Evolutionary conservation across 2,888 invertebrate genomes (phyloP).

Genomic region (Drosophila gaucha): DNA sequence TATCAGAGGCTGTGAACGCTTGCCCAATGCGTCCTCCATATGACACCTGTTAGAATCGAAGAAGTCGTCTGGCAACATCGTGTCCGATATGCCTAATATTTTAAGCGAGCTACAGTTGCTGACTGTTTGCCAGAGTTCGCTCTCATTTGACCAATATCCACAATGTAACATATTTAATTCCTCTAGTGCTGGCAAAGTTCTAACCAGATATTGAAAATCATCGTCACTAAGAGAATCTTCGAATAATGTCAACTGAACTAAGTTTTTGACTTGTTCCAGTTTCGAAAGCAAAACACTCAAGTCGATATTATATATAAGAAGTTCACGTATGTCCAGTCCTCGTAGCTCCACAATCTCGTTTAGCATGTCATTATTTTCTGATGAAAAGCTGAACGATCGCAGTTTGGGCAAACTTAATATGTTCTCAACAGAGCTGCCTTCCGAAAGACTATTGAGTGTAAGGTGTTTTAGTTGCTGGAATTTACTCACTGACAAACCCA

Average conservation of each 20-base stretch:
- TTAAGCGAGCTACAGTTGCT: background rate
- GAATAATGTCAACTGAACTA: background rate
- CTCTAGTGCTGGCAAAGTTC: background rate
- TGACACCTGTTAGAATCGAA: background rate
- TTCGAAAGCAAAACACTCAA: background rate
- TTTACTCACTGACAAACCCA: background rate
- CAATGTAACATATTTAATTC: background rate
- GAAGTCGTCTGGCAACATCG: background rate
- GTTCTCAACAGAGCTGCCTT: background rate
- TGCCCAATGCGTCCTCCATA: background rate
- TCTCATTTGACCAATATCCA: background rate
- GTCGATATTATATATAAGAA: background rate
- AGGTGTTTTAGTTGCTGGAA: background rate
- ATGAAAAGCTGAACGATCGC: background rate
- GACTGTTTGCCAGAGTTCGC: background rate
- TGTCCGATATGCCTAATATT: background rate
- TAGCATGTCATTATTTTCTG: background rate
- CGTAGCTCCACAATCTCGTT: background rate
- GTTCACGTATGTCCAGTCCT: background rate
- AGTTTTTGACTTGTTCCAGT: background rate
- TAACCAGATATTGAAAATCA: background rate
- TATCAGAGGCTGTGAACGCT: background rate
- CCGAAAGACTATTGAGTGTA: background rate
- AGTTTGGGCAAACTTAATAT: background rate
- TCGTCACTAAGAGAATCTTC: background rate